Percentiles rank a stretch among this genome's conserved stretches.
Evolutionary conservation across 2,113 vertebrate genomes (phyloP).

Genomic region (Xiphorhynchus elegans): DNA sequence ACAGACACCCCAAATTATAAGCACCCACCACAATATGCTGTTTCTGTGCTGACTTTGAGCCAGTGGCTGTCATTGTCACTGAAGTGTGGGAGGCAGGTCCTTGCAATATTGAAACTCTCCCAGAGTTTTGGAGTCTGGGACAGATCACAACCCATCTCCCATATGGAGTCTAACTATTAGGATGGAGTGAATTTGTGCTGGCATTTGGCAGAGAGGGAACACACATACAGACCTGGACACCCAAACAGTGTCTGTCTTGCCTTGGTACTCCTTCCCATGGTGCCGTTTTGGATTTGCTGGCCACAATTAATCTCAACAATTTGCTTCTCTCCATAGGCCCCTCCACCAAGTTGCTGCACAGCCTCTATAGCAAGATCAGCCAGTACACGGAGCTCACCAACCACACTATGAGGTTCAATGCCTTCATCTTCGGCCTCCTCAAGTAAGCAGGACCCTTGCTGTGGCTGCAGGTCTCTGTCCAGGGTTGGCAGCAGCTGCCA

Average conservation of each 20-base stretch:
- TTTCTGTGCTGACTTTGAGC: neutral
- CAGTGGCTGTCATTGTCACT: neutral
- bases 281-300: neutral
- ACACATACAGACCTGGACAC: neutral
- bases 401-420: slow-evolving; percentile 92
- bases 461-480: neutral
- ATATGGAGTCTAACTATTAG: neutral
- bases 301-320: neutral
- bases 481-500: neutral
- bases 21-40: neutral
- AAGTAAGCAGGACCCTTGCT: slow-evolving; percentile 81
- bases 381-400: slow-evolving; percentile 91
- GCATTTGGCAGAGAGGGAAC: fast-evolving
- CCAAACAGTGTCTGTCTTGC: fast-evolving
- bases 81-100: neutral
- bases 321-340: slow-evolving; percentile 77
- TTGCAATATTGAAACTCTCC: neutral
- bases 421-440: slow-evolving; percentile 96
- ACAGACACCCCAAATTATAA: neutral
- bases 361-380: slow-evolving; percentile 89
- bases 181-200: neutral
- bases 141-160: neutral
- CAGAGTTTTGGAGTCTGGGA: neutral
- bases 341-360: slow-evolving; percentile 91
- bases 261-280: neutral